These are phyloP conservation scores for Elachura formosa DNA, from an alignment of 2,113 vertebrate genomes.

Conservation along the genomic window DNA sequence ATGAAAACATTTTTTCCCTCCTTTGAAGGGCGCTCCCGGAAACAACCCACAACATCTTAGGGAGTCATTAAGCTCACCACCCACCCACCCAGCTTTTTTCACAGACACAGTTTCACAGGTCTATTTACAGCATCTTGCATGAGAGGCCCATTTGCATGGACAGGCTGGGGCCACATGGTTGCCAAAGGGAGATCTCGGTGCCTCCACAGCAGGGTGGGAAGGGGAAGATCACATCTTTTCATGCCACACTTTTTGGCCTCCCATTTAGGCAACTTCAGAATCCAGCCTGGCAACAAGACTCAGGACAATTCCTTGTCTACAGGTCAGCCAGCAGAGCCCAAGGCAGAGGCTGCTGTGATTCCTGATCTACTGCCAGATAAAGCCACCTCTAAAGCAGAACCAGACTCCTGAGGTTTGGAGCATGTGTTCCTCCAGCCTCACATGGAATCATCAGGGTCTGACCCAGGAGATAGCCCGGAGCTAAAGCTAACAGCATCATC, in stretches of 20 bases:
- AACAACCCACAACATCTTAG: not conserved
- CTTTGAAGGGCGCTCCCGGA: slow-evolving; percentile 46
- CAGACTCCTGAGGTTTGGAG: not conserved
- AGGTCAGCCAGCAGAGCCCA: not conserved
- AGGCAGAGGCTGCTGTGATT: not conserved
- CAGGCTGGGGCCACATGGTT: fast-evolving
- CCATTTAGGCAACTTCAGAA: not conserved
- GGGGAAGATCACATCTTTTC: not conserved
- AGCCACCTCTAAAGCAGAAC: not conserved
- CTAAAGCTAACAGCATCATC: not conserved
- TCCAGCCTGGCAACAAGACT: not conserved
- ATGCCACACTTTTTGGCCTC: not conserved
- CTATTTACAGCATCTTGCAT: not conserved
- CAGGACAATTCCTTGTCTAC: not conserved
- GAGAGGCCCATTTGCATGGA: not conserved
- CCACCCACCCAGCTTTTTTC: not conserved
- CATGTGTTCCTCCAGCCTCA: not conserved
- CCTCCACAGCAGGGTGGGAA: not conserved
- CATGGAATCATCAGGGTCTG: not conserved
- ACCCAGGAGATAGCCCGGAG: not conserved
- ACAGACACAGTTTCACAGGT: not conserved
- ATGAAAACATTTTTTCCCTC: slow-evolving; percentile 7
- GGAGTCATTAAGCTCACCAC: not conserved
- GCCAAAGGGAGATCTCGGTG: not conserved
- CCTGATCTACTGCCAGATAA: not conserved